Evolutionary conservation across 2,113 vertebrate species (phyloP).

Genomic region (Physeter macrocephalus): DNA sequence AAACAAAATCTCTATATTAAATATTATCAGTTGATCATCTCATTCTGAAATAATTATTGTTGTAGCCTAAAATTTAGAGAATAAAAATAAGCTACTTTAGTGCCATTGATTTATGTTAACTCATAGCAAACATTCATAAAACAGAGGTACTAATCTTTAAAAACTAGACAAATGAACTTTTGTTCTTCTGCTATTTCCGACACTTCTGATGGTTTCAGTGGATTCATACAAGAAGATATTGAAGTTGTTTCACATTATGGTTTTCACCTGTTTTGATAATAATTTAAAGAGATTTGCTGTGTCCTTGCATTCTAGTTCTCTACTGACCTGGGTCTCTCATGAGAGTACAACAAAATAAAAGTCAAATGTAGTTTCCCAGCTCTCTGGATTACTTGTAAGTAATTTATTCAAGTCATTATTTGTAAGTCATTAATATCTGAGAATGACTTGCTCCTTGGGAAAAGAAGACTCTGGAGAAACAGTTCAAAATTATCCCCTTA

Average conservation of each 20-base stretch:
- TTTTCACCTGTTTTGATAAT: not conserved
- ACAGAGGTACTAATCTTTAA: not conserved
- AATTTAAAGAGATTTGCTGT: not conserved
- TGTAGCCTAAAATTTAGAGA: not conserved
- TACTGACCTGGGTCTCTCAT: not conserved
- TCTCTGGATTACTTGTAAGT: not conserved
- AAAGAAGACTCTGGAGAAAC: not conserved
- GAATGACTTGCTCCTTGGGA: not conserved
- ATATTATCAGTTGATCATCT: not conserved
- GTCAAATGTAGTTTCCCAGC: not conserved
- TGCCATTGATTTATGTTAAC: not conserved
- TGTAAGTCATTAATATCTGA: not conserved
- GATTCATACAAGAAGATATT: not conserved
- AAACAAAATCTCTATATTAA: not conserved
- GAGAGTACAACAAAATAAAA: not conserved
- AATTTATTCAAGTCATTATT: not conserved
- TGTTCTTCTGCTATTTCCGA: not conserved
- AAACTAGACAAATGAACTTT: not conserved
- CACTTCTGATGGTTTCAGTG: not conserved
- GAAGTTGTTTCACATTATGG: not conserved
- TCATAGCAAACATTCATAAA: not conserved
- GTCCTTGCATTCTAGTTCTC: not conserved
- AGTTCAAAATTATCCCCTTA: not conserved
- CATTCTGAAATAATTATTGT: slow-evolving; percentile 2
- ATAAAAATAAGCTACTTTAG: not conserved